A percentile compares a stretch with the other conserved stretches of the same genome.
Conservation (phyloP, 2,797 vertebrate genomes). For the Sebastes aleutianus region DNA sequence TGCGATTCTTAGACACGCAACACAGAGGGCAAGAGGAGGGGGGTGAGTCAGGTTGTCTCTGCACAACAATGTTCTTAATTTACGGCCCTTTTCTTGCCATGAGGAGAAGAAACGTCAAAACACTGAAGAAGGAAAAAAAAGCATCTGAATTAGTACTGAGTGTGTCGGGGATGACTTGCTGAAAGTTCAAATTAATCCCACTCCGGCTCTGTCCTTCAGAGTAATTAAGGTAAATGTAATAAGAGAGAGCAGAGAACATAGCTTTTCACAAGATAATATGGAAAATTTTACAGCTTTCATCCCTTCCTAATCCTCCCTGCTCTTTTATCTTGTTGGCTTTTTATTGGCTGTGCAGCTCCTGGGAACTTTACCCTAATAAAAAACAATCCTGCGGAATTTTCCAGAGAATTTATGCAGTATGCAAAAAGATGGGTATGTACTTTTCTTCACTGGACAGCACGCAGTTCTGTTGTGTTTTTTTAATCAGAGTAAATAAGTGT, state of each 20-base stretch:
- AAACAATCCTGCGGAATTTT: conserved; percentile 85
- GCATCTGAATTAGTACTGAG: conserved; percentile 38
- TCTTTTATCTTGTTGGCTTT: conserved; percentile 87
- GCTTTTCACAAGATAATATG: conserved; percentile 87
- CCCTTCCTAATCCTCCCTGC: conserved; percentile 82
- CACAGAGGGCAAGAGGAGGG: conserved; percentile 38
- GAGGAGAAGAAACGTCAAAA: conserved; percentile 61
- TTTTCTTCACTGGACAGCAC: conserved; percentile 54
- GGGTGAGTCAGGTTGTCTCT: conserved; percentile 64
- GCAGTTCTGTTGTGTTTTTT: conserved; percentile 51
- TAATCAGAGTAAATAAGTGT: conserved; percentile 48
- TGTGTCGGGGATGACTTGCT: conserved; percentile 42
- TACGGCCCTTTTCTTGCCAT: conserved; percentile 35
- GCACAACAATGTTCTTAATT: conserved; percentile 67
- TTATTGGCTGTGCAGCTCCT: conserved; percentile 86
- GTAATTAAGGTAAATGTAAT: conserved; percentile 80
- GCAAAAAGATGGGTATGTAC: conserved; percentile 74
- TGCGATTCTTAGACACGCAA: conserved; percentile 79
- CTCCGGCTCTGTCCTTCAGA: conserved; percentile 70
- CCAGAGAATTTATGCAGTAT: conserved; percentile 81
- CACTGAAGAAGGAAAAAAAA: conserved; percentile 28
- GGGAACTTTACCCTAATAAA: conserved; percentile 87
- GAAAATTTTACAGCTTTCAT: conserved; percentile 86
- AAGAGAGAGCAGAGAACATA: conserved; percentile 76
- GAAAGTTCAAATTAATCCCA: conserved; percentile 65